Base-by-base conservation (phyloP, 1,140 invertebrate species). In the Ganaspis sp. region DNA sequence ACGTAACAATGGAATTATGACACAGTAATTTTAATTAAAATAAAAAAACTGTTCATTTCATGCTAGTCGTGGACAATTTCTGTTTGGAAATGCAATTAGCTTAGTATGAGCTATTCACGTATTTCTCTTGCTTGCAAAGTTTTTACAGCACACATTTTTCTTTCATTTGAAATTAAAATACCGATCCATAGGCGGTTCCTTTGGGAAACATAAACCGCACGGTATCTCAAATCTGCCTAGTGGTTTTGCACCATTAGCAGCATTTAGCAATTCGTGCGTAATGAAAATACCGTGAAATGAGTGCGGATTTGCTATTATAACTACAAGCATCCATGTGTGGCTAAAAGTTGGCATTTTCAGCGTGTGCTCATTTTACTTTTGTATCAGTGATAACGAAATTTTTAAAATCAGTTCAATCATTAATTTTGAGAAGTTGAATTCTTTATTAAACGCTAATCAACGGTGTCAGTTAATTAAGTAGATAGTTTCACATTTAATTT, bases 231-330 rank as follows among this genome's bases (percentile, higher is more conserved):
- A 64, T 64, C 58, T 64, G 58, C 23, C 58, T 26, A n/a, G 12
- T 11, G 26, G 58, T 64, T 64, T 64, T 64, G 58, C 58, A 29
- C 58, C 58, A 64, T 64, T 64, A 64, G 23, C 23, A 64, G 58
- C 58, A 64, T 64, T 64, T 64, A 64, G 26, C 58, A 64, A 64
- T 64, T 29, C 23, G 26, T 64, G 58, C 58, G 58, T 64, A 64
- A 64, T 64, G 58, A 64, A 64, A 64, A 29, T 64, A 64, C 21
- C 23, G 21, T 64, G 11, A 29, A 29, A 26, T 64, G 54, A 64
- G 21, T 64, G 54, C 1, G 54, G 21, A 64, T 64, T 29, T 64
- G 15, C 58, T 64, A 17, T 64, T 64, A 64, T 21, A 29, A 29
- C 58, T 29, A 5, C 23, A 29, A 64, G 58, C n/a, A 64, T n/a